A percentile compares a stretch with the other conserved stretches of the same genome.
These are phyloP conservation scores for Perdita meconis DNA, from an alignment of 2,888 invertebrate genomes.

Conservation along the genomic window DNA sequence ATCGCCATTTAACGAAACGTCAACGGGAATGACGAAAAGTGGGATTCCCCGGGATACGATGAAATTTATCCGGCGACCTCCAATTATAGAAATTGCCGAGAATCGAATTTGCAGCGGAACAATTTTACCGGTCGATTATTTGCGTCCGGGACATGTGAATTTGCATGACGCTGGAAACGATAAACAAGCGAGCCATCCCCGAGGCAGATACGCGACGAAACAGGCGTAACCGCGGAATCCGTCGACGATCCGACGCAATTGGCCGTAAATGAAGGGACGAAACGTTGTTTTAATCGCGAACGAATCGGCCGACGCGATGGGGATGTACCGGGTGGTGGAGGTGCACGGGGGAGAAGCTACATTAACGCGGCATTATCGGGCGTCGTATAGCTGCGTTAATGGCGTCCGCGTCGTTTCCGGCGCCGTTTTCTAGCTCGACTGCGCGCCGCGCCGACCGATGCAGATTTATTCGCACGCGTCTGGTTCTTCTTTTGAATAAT, in stretches of 20 bases:
- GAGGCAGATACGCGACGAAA: conserved; percentile 18
- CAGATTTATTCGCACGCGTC: conserved; percentile 9
- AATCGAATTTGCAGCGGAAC: background rate
- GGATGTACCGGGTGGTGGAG: background rate
- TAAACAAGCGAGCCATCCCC: conserved; percentile 16
- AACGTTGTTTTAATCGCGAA: conserved; percentile 56
- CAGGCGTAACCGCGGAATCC: conserved; percentile 38
- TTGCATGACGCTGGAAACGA: conserved; percentile 20
- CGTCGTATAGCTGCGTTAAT: conserved; percentile 44
- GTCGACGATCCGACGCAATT: conserved; percentile 41
- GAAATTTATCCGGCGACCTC: too few relatives aligned
- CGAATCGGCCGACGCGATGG: conserved; percentile 20
- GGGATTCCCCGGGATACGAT: too few relatives aligned
- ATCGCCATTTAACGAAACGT: too few relatives aligned
- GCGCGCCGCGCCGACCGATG: conserved; percentile 3
- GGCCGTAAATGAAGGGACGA: conserved; percentile 60
- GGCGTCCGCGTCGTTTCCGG: conserved; percentile 39
- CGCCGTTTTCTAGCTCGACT: conserved; percentile 30
- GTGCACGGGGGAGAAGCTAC: background rate
- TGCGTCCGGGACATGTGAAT: background rate
- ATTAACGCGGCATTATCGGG: conserved; percentile 50
- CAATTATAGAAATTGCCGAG: too few relatives aligned
- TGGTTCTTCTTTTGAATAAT: background rate
- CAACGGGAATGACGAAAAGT: too few relatives aligned
- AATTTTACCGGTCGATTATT: background rate